Base-by-base conservation (phyloP, 2,888 invertebrate genomes). In the Serripes groenlandicus region DNA sequence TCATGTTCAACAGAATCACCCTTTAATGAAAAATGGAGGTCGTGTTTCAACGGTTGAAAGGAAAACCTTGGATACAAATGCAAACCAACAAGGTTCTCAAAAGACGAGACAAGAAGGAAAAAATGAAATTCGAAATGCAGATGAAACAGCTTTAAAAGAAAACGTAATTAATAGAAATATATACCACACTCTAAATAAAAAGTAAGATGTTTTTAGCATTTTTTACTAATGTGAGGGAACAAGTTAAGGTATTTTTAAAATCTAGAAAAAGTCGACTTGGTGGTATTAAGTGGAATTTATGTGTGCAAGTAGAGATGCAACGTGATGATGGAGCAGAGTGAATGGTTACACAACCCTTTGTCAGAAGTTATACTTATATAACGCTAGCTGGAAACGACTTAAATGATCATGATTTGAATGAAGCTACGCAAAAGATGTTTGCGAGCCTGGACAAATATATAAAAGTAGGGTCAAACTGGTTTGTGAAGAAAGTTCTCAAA, bases 211-310 rank as follows among this genome's bases (percentile, higher is more conserved):
- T 18, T 52, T 84, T n/a, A n/a, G 11, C 42, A 32, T 21, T 84
- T 81, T 37, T 84, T 78, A 34, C 66, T 9, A 75, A 81, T 54
- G 32, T 54, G 11, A 77, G 66, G 30, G 26, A 66, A 23, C 58
- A 62, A 35, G 62, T 81, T 0, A 26, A 32, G 26, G 26, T 54
- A 4, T 66, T 54, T 68, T 37, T 84, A 26, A 35, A 68, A 18
- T 54, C 54, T 15, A 49, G 58, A 28, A 1, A 49, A 18, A 9
- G 30, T 66, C 18, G 72, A 52, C 30, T 71, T 11, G 9, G 60
- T n/a, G 73, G 68, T 21, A 80, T 80, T 21, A 79, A 79, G 60
- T 83, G 79, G 79, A 78, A 79, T 35, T 21, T 83, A 49, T 78
- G 78, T 37, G 74, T 71, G 18, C 75, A 82, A 72, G 75, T 85